A percentile compares a stretch with the other conserved stretches of the same genome.
phyloP scores from a whole-genome alignment of 2,888 invertebrate species.

The Apeira syringaria region DNA sequence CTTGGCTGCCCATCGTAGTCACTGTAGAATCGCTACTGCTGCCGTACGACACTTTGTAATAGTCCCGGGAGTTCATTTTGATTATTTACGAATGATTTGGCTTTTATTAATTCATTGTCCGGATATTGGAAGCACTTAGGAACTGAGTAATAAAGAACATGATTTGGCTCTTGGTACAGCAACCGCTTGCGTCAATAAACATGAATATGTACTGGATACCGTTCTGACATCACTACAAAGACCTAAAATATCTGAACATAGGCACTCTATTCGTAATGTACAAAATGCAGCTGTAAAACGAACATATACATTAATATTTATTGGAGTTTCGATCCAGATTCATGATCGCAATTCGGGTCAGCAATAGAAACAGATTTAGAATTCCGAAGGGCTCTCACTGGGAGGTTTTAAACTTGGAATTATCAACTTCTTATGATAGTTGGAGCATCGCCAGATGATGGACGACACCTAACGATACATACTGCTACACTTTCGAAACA shows the following conservation, averaged over 20 bases:
- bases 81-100: slow-evolving; percentile 19
- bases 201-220: slow-evolving; percentile 59
- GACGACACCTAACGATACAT: slow-evolving; percentile 30
- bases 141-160: slow-evolving; percentile 12
- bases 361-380: slow-evolving; percentile 48
- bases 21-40: slow-evolving; percentile 48
- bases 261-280: slow-evolving; percentile 17
- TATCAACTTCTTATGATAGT: slow-evolving; percentile 38
- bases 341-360: slow-evolving; percentile 49
- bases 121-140: slow-evolving; percentile 37
- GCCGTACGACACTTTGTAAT: slow-evolving; percentile 68
- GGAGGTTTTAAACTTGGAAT: slow-evolving; percentile 49
- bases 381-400: slow-evolving; percentile 52
- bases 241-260: slow-evolving; percentile 13
- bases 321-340: slow-evolving; percentile 38
- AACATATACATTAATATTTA: slow-evolving; percentile 17
- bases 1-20: slow-evolving; percentile 47
- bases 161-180: slow-evolving; percentile 22
- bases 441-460: slow-evolving; percentile 49
- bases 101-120: slow-evolving; percentile 29
- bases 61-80: slow-evolving; percentile 71
- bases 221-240: slow-evolving; percentile 34
- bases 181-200: slow-evolving; percentile 42
- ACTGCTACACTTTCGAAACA: slow-evolving; percentile 23
- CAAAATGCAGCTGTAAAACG: slow-evolving; percentile 15